Percentiles rank a stretch among this genome's conserved stretches.
Conservation (phyloP, 2,113 vertebrate genomes). For the Callipepla californica region DNA sequence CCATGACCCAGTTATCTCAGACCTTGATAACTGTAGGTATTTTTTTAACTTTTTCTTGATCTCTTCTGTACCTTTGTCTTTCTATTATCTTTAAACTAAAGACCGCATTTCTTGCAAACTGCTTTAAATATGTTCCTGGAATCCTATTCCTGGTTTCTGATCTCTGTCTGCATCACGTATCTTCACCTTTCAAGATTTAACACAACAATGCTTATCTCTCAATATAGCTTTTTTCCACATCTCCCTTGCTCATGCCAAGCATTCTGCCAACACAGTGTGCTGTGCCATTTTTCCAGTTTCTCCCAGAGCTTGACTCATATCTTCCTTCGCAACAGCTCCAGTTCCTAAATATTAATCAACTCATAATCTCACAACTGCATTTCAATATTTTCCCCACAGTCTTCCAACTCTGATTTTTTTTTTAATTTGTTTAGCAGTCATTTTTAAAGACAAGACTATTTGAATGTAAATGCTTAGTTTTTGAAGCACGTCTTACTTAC, state of each 20-base stretch:
- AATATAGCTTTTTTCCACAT: background rate
- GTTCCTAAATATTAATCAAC: constrained; percentile 17
- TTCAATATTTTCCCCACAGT: constrained; percentile 12
- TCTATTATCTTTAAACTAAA: background rate
- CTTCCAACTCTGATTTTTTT: background rate
- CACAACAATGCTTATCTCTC: background rate
- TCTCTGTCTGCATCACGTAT: background rate
- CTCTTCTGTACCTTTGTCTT: background rate
- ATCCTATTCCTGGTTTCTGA: constrained; percentile 28
- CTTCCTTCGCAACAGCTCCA: background rate
- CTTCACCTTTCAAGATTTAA: constrained; percentile 2
- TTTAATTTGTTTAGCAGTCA: background rate
- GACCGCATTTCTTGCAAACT: background rate
- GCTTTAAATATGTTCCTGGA: constrained; percentile 25
- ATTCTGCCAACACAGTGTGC: background rate
- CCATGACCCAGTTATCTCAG: background rate
- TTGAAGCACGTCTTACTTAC: background rate
- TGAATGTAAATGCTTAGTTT: background rate
- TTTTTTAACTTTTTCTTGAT: background rate
- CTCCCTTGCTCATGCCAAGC: background rate
- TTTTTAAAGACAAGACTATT: background rate
- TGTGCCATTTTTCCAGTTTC: constrained; percentile 37
- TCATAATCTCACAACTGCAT: background rate
- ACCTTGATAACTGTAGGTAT: background rate
- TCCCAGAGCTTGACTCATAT: constrained; percentile 19